These are phyloP conservation scores for Eumaeus atala DNA, from an alignment of 1,140 invertebrate species.

Conservation along the genomic window DNA sequence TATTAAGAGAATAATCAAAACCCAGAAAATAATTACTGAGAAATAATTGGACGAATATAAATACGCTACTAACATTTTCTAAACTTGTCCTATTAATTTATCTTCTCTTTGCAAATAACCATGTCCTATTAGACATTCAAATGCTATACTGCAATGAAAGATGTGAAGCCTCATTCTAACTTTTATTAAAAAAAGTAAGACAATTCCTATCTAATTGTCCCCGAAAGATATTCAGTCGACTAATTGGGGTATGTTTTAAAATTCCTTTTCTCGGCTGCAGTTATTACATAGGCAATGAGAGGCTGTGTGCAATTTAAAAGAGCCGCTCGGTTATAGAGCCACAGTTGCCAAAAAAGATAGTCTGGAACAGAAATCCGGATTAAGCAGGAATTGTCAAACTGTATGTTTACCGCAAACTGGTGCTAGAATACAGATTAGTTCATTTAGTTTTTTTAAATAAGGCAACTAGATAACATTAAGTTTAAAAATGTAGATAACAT, in stretches of 20 bases:
- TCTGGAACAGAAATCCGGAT: conserved; percentile 35
- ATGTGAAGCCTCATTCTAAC: no score
- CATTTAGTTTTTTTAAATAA: conserved; percentile 25
- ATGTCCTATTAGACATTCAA: no score
- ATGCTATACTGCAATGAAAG: no score
- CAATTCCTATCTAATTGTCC: conserved; percentile 1
- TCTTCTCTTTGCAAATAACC: no score
- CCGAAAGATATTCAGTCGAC: background rate
- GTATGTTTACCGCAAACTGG: conserved; percentile 42
- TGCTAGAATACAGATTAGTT: conserved; percentile 43
- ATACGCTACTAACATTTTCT: no score
- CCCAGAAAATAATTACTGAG: no score
- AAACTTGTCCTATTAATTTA: no score
- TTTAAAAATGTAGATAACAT: no score
- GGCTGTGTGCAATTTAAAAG: conserved; percentile 58
- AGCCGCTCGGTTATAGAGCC: conserved; percentile 36
- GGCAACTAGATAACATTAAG: background rate
- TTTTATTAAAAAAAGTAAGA: background rate
- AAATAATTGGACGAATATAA: no score
- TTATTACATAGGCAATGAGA: conserved; percentile 49
- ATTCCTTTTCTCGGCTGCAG: conserved; percentile 41
- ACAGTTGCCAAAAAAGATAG: conserved; percentile 58
- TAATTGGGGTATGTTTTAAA: conserved; percentile 10
- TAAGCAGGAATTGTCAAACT: conserved; percentile 60
- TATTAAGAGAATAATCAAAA: background rate